phyloP scores from a whole-genome alignment of 2,113 vertebrate genomes.

The Hirundichthys speculiger region DNA sequence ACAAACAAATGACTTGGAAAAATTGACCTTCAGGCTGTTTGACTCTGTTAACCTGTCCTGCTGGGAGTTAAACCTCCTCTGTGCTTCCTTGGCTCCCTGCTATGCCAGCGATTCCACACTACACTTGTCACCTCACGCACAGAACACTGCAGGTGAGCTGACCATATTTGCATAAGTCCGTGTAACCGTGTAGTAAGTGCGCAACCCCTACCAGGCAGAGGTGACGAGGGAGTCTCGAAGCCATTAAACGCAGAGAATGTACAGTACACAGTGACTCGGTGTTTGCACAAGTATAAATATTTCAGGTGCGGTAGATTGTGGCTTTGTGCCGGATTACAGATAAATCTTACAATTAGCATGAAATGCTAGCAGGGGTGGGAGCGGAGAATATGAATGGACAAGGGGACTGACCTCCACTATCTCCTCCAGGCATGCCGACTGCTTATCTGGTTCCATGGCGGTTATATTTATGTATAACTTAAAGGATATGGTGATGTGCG shows the following conservation, averaged over 20 bases:
- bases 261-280: conserved; percentile 31
- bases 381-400: conserved; percentile 67
- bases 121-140: conserved; percentile 47
- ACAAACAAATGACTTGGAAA: conserved; percentile 64
- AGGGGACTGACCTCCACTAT: conserved; percentile 72
- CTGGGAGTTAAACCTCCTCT: conserved; percentile 71
- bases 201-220: conserved; percentile 56
- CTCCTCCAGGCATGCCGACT: conserved; percentile 58
- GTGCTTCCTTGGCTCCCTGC: conserved; percentile 38
- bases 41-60: conserved; percentile 67
- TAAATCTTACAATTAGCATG: conserved; percentile 80
- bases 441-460: conserved; percentile 68
- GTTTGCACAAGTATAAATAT: conserved; percentile 58
- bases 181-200: conserved; percentile 54
- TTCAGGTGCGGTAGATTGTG: conserved; percentile 54
- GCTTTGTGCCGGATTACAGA: conserved; percentile 76
- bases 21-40: conserved; percentile 74
- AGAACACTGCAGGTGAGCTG: conserved; percentile 55
- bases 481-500: conserved; percentile 56
- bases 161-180: conserved; percentile 68
- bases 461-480: conserved; percentile 77
- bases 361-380: conserved; percentile 63
- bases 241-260: conserved; percentile 51
- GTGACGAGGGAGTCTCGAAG: conserved; percentile 43
- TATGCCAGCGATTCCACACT: conserved; percentile 49